Percentiles rank a stretch among this genome's conserved stretches.
Conservation (phyloP, 1,140 invertebrate species). For the Bombus terrestris region DNA sequence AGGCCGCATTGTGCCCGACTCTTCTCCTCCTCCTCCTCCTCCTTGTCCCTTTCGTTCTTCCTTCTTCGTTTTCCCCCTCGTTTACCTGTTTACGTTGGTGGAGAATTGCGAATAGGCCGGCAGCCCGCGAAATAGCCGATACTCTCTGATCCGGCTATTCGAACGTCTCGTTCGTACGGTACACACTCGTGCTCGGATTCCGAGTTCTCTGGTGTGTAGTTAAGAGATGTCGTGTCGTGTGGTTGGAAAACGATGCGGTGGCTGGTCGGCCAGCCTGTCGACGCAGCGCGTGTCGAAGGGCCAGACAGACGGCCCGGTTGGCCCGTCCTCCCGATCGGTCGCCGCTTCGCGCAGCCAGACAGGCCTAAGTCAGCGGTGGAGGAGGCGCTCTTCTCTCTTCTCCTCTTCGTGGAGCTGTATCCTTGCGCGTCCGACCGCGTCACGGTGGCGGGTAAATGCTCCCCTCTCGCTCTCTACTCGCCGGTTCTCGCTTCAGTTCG, state of each 20-base stretch:
- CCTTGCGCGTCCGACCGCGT: slow-evolving; percentile 60
- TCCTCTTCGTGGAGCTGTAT: slow-evolving; percentile 56
- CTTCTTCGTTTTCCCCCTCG: not conserved
- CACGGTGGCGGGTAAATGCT: slow-evolving; percentile 28
- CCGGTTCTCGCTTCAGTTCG: slow-evolving; percentile 32
- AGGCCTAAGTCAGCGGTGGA: slow-evolving; percentile 55
- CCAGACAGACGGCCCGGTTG: slow-evolving; percentile 65
- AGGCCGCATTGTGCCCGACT: slow-evolving; percentile 61
- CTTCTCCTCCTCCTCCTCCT: slow-evolving; percentile 42
- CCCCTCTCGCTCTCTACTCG: slow-evolving; percentile 32
- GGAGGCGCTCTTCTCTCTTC: slow-evolving; percentile 56
- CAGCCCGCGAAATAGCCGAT: slow-evolving; percentile 6
- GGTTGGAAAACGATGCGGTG: slow-evolving; percentile 41
- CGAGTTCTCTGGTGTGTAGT: slow-evolving; percentile 4
- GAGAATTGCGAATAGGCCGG: too few relatives aligned
- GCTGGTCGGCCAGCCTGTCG: slow-evolving; percentile 62
- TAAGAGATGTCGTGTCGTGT: not conserved
- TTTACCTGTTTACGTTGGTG: slow-evolving; percentile 19
- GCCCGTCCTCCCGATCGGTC: slow-evolving; percentile 64
- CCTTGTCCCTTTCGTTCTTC: slow-evolving; percentile 12
- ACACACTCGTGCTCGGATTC: not conserved
- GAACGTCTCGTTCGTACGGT: not conserved
- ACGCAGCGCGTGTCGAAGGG: slow-evolving; percentile 65
- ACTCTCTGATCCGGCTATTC: not conserved
- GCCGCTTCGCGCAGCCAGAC: slow-evolving; percentile 54